Base-by-base conservation (phyloP, 1,140 invertebrate species). In the Pantala flavescens region DNA sequence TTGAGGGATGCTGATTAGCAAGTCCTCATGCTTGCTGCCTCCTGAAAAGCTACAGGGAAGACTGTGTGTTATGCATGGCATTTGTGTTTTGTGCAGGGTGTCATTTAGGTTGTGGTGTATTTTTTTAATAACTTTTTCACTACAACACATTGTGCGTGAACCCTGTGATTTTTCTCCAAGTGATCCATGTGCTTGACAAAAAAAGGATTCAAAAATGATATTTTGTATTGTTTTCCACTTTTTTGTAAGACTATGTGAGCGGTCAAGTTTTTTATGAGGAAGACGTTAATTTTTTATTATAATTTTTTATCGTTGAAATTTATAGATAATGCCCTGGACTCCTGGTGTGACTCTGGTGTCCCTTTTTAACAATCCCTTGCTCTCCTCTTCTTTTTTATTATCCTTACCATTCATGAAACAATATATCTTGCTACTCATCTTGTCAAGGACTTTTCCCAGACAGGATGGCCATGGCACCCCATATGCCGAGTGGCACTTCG, bases 281-380 rank as follows among this genome's bases (percentile, higher is more conserved):
- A 63, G 49, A 63, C 12, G 49, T 63, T 63, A 63, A 63, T 63
- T 63, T 63, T 63, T 63, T 63, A 63, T 63, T 63, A 63, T 63
- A 63, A 63, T 63, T 63, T 63, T 63, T 63, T 63, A 63, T 63
- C 49, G 49, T 63, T 63, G 49, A 63, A 63, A 63, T 63, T 63
- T 63, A 63, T 63, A 63, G 49, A 63, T 63, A 63, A 63, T 63
- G 49, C 12, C 49, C 49, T 63, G 49, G 49, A 63, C 49, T 63
- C 49, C 12, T 63, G 49, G 49, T 63, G 49, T 63, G 49, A 63
- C 49, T 63, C 49, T 21, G 49, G 49, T 63, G 49, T 21, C 49
- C 49, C 43, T 49, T 63, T 19, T 5, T 21, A 16, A 63, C 49
- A 3, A 63, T 19, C 49, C 49, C 49, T 19, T 19, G 49, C 49